These are phyloP conservation scores for Pelecanus crispus DNA, from an alignment of 2,113 vertebrate species.

Conservation along the genomic window DNA sequence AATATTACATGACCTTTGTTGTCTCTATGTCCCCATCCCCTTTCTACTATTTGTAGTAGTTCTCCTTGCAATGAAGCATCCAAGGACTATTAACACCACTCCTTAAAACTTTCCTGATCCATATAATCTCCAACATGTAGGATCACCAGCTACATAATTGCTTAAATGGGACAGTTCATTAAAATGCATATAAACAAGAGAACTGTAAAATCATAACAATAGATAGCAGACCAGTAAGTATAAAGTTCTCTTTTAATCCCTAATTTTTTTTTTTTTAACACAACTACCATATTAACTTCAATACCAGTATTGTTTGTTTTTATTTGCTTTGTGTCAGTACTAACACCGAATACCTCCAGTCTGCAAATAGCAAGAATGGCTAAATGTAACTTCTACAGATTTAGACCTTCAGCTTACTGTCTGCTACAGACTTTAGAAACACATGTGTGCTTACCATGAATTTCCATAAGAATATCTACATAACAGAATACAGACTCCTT, in stretches of 20 bases:
- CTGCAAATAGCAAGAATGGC: background rate
- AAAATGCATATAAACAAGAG: background rate
- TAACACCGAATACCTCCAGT: background rate
- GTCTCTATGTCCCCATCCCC: accelerated
- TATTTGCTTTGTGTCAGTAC: background rate
- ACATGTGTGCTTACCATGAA: background rate
- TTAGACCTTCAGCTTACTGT: background rate
- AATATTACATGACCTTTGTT: accelerated
- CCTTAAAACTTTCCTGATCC: background rate
- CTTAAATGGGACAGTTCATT: background rate
- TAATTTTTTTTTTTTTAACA: background rate
- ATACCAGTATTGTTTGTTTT: background rate
- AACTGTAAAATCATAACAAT: background rate
- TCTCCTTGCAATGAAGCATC: background rate
- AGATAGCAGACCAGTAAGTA: background rate
- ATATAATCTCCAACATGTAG: accelerated
- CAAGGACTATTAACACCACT: background rate
- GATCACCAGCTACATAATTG: background rate
- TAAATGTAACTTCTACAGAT: background rate
- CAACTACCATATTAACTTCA: background rate
- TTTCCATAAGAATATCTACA: background rate
- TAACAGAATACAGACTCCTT: background rate
- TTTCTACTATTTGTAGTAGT: background rate
- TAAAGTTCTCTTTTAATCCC: background rate
- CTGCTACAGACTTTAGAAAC: background rate